phyloP scores from a whole-genome alignment of 2,113 vertebrate species.

The Psittacara wagleri region DNA sequence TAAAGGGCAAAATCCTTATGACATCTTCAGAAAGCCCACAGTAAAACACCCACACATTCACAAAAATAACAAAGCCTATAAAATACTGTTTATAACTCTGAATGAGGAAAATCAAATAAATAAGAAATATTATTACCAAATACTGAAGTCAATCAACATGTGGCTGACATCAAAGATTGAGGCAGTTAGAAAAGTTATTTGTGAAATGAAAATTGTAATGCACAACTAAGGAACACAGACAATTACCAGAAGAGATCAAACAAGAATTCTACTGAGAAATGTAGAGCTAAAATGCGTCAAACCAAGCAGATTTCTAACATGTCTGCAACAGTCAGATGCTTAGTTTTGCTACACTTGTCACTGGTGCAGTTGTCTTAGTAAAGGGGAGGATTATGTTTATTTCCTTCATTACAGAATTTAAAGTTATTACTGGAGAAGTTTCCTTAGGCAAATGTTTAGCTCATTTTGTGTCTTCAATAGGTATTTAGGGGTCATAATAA shows the following conservation, averaged over 20 bases:
- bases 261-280: slow-evolving; percentile 9
- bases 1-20: slow-evolving; percentile 55
- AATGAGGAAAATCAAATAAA: not conserved
- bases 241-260: slow-evolving; percentile 27
- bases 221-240: slow-evolving; percentile 1
- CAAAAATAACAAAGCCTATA: slow-evolving; percentile 18
- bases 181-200: not conserved
- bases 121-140: not conserved
- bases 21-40: not conserved
- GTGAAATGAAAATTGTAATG: not conserved
- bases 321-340: not conserved
- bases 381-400: slow-evolving; percentile 16
- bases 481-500: slow-evolving; percentile 1
- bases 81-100: slow-evolving; percentile 38
- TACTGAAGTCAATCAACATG: not conserved
- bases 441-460: slow-evolving; percentile 28
- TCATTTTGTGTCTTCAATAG: slow-evolving; percentile 15
- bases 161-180: slow-evolving; percentile 7
- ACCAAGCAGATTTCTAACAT: slow-evolving; percentile 1
- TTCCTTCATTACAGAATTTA: slow-evolving; percentile 49
- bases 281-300: not conserved
- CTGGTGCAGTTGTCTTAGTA: slow-evolving; percentile 15
- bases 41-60: not conserved
- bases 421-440: slow-evolving; percentile 34
- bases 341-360: slow-evolving; percentile 12